Evolutionary conservation across 2,113 vertebrate genomes (phyloP).

Genomic region (Sigmodon hispidus): DNA sequence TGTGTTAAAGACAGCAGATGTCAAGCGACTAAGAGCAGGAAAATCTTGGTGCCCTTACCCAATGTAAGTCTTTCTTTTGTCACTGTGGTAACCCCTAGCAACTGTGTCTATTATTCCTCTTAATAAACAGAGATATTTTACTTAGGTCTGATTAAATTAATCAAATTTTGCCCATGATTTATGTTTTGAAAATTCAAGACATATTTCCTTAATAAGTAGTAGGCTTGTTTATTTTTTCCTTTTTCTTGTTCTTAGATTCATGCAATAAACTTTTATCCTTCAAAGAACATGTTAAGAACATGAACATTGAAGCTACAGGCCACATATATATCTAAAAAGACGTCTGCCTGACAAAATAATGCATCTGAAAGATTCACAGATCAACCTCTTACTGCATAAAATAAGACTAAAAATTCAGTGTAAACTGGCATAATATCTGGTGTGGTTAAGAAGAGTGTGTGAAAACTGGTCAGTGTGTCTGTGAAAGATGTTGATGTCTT

Average conservation of each 20-base stretch:
- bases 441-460: neutral
- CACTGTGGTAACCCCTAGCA: neutral
- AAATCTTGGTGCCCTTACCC: neutral
- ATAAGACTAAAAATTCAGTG: neutral
- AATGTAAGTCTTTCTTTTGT: neutral
- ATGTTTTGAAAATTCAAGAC: neutral
- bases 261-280: neutral
- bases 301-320: neutral
- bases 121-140: neutral
- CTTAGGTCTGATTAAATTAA: conserved; percentile 18
- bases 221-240: neutral
- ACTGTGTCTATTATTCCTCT: neutral
- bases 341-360: neutral
- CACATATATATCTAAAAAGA: neutral
- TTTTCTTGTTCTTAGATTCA: neutral
- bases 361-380: neutral
- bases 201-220: neutral
- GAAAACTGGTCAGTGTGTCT: neutral
- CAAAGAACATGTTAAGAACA: neutral
- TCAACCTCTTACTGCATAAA: neutral
- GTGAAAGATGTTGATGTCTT: neutral
- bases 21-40: neutral
- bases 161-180: neutral
- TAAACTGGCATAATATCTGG: neutral
- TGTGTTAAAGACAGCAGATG: neutral